Conservation (phyloP, 2,888 invertebrate species). For the Allophyes oxyacanthae region DNA sequence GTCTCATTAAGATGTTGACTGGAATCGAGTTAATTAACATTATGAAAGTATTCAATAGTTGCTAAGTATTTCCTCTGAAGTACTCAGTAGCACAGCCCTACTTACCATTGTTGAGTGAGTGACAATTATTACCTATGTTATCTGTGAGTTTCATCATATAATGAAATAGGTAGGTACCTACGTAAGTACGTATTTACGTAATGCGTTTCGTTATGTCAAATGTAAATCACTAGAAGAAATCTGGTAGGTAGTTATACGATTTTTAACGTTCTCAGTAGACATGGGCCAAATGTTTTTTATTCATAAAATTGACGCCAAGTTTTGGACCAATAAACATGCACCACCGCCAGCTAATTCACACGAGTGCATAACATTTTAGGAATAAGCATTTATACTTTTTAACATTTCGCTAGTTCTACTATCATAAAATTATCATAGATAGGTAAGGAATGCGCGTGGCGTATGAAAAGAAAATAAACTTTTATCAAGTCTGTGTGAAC, state of each 20-base stretch:
- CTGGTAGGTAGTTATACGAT: constrained; percentile 7
- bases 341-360: constrained; percentile 4
- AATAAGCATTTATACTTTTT: no score
- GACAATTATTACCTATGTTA: constrained; percentile 18
- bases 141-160: constrained; percentile 29
- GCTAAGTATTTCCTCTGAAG: not conserved
- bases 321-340: constrained; percentile 7
- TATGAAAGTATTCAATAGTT: no score
- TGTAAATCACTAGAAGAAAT: constrained; percentile 22
- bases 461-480: constrained; percentile 27
- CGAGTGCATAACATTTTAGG: constrained; percentile 13
- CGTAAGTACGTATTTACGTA: not conserved
- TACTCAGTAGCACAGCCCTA: not conserved
- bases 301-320: constrained; percentile 18
- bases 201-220: not conserved
- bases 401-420: no score
- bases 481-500: constrained; percentile 21
- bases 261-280: constrained; percentile 16
- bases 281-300: constrained; percentile 14
- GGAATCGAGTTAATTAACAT: no score
- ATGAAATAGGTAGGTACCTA: constrained; percentile 19
- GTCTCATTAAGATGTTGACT: no score
- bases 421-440: constrained; percentile 22
- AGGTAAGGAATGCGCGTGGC: no score
- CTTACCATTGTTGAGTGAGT: constrained; percentile 15